Percentiles rank a stretch among this genome's conserved stretches.
Conservation (phyloP, 37 sponge, comb jelly and placozoan species). For the Ephydatia muelleri region DNA sequence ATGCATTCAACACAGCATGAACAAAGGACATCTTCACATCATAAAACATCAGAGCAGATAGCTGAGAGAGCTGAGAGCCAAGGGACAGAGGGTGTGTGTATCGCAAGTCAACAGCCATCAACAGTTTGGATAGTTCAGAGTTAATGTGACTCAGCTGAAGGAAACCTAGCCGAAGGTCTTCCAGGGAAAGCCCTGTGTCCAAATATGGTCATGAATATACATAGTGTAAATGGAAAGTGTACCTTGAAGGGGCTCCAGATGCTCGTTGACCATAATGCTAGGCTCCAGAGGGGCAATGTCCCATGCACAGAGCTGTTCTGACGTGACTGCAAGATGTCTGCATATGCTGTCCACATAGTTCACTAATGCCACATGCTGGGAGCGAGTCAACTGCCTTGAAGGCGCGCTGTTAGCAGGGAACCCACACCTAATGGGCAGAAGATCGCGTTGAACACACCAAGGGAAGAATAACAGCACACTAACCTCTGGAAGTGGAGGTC, state of each 20-base stretch:
- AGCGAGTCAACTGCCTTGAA: slow-evolving; percentile 6
- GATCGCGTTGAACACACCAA: not conserved
- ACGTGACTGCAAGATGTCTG: slow-evolving; percentile 38
- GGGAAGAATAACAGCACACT: not conserved
- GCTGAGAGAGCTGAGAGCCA: slow-evolving; percentile 40
- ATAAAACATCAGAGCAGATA: slow-evolving; percentile 76
- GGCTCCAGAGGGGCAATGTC: slow-evolving; percentile 60
- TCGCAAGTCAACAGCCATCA: slow-evolving; percentile 71
- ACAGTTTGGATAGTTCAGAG: slow-evolving; percentile 51
- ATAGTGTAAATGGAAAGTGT: not conserved
- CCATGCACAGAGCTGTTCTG: slow-evolving; percentile 60
- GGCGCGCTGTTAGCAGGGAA: not conserved
- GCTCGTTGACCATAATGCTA: slow-evolving; percentile 23
- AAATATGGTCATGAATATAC: not conserved
- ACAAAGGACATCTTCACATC: slow-evolving; percentile 83
- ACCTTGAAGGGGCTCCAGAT: slow-evolving; percentile 77
- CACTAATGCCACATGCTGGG: slow-evolving; percentile 78
- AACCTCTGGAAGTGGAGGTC: slow-evolving; percentile 81
- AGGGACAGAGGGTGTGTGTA: slow-evolving; percentile 58
- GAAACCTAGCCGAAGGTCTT: slow-evolving; percentile 71
- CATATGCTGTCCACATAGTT: slow-evolving; percentile 69
- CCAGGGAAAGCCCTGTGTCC: slow-evolving; percentile 39
- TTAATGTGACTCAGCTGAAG: slow-evolving; percentile 76
- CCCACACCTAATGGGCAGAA: slow-evolving; percentile 28
- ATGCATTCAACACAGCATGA: slow-evolving; percentile 79